These are phyloP conservation scores for Ganaspis sp. DNA, from an alignment of 1,140 invertebrate genomes.

Conservation along the genomic window DNA sequence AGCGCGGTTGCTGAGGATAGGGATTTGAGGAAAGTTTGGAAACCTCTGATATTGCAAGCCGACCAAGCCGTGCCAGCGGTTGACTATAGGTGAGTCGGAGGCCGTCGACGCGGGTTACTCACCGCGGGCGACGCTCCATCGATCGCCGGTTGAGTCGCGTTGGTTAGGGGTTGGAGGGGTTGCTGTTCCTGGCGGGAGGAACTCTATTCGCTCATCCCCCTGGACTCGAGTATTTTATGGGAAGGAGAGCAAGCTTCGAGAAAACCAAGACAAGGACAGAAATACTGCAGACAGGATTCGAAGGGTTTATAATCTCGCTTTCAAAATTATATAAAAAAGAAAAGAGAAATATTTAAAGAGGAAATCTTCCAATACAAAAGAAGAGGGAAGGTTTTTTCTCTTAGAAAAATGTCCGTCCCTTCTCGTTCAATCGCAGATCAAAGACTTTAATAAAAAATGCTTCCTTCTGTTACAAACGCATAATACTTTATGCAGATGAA, in stretches of 20 bases:
- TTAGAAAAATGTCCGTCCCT: not conserved
- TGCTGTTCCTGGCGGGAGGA: constrained; percentile 55
- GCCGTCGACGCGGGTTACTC: constrained; percentile 69
- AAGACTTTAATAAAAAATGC: too few species aligned
- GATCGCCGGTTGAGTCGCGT: constrained; percentile 67
- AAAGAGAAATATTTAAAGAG: constrained; percentile 36
- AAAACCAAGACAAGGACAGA: constrained; percentile 36
- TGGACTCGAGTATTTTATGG: constrained; percentile 57
- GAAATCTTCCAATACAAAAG: constrained; percentile 33
- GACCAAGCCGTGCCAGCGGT: constrained; percentile 47
- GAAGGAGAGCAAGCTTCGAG: constrained; percentile 42
- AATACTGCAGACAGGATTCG: constrained; percentile 53
- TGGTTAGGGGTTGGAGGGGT: constrained; percentile 55
- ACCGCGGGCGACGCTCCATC: constrained; percentile 72
- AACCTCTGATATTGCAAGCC: constrained; percentile 39
- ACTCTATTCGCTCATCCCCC: constrained; percentile 55
- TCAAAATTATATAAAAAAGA: constrained; percentile 36
- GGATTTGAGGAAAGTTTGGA: constrained; percentile 30
- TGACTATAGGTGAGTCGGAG: constrained; percentile 57
- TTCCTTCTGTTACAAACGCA: too few species aligned
- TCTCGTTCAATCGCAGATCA: too few species aligned
- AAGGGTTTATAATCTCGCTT: constrained; percentile 33
- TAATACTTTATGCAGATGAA: too few species aligned
- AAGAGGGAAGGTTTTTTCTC: not conserved
- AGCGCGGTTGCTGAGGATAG: not conserved